Conservation (phyloP, 2,113 vertebrate genomes). For the Cyanoramphus novaezelandiae region DNA sequence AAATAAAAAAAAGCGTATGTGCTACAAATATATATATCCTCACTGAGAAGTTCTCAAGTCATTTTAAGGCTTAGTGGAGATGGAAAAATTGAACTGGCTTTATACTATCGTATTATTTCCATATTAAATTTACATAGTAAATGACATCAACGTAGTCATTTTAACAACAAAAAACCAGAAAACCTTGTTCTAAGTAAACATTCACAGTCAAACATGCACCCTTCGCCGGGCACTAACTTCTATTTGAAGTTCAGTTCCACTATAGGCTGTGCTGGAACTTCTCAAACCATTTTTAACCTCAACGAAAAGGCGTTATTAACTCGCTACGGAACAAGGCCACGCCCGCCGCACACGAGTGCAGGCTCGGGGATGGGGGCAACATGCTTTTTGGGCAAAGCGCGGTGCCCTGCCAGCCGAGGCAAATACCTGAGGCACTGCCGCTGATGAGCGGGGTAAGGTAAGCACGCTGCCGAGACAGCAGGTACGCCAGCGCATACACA, state of each 20-base stretch:
- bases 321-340: background rate
- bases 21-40: background rate
- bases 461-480: background rate
- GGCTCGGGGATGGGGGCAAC: fast-evolving
- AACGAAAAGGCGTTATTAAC: background rate
- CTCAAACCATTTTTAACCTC: background rate
- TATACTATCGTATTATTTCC: background rate
- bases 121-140: background rate
- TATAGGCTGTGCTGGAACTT: background rate
- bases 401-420: background rate
- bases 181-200: background rate
- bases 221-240: background rate
- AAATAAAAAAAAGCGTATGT: background rate
- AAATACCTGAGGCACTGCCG: background rate
- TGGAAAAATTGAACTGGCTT: background rate
- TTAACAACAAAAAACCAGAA: background rate
- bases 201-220: background rate
- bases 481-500: background rate
- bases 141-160: background rate
- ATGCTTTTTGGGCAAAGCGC: fast-evolving
- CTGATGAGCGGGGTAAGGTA: no score
- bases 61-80: background rate
- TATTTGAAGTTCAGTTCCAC: background rate
- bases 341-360: background rate
- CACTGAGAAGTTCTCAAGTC: background rate